Conservation (phyloP, 2,797 vertebrate genomes). For the Tamandua tetradactyla region DNA sequence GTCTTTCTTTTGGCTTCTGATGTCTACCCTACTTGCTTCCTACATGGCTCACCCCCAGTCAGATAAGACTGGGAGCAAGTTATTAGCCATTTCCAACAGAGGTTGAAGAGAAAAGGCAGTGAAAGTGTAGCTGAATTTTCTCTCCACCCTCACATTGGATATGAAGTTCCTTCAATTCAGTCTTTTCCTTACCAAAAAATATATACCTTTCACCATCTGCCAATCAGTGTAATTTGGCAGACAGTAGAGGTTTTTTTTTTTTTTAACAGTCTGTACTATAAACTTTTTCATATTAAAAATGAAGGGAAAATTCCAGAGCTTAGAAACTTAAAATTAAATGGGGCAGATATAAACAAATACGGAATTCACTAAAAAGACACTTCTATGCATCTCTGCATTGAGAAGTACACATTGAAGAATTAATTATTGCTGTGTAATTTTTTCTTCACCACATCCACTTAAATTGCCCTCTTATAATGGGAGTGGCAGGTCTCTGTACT, state of each 20-base stretch:
- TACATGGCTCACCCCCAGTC: neutral
- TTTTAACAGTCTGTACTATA: neutral
- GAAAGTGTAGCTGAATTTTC: neutral
- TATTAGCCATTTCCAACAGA: neutral
- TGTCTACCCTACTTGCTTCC: neutral
- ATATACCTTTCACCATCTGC: neutral
- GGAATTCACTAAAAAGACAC: conserved; percentile 21
- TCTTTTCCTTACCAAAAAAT: conserved; percentile 1
- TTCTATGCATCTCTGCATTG: neutral
- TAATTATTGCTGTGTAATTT: neutral
- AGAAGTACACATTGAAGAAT: neutral
- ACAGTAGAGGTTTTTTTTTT: neutral
- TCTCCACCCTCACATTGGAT: neutral
- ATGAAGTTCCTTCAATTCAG: neutral
- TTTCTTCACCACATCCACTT: neutral
- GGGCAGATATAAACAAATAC: neutral
- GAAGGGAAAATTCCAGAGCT: conserved; percentile 6
- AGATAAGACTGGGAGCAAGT: neutral
- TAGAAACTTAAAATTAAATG: conserved; percentile 38
- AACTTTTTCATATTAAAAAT: neutral
- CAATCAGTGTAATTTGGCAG: conserved; percentile 3
- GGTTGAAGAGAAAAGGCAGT: neutral
- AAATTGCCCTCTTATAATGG: neutral
- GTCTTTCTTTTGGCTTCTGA: neutral
- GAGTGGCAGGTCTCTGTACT: neutral